Conservation (phyloP, 2,888 invertebrate genomes). For the Phortica magna region DNA sequence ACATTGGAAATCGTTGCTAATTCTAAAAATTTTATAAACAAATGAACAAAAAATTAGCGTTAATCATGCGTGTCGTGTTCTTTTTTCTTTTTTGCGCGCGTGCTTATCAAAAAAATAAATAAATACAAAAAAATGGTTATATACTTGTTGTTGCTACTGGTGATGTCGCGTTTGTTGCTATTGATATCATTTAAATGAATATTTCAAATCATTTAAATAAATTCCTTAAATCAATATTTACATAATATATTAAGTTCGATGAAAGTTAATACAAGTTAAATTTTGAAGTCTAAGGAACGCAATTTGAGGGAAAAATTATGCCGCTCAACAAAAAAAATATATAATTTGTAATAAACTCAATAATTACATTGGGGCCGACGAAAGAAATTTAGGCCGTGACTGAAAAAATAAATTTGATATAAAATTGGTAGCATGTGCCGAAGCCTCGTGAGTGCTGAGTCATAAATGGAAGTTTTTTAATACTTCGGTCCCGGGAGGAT, state of each 20-base stretch:
- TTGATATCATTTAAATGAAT: conserved; percentile 52
- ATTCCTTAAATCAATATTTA: conserved; percentile 60
- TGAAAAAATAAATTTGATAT: too few relatives aligned
- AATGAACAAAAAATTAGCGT: conserved; percentile 59
- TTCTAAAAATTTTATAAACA: conserved; percentile 5
- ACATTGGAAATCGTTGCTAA: background rate
- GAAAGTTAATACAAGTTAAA: background rate
- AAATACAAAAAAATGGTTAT: conserved; percentile 57
- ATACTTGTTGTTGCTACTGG: background rate
- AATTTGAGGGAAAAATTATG: conserved; percentile 17
- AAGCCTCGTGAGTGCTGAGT: too few relatives aligned
- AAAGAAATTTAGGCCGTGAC: too few relatives aligned
- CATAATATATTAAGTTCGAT: conserved; percentile 36
- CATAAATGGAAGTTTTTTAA: too few relatives aligned
- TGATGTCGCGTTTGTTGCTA: conserved; percentile 33
- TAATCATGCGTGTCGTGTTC: conserved; percentile 30
- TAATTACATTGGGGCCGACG: too few relatives aligned
- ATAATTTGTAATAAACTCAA: background rate
- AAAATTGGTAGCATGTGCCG: too few relatives aligned
- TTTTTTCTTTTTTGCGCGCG: conserved; percentile 33
- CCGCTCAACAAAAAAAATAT: conserved; percentile 7
- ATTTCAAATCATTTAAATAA: conserved; percentile 43
- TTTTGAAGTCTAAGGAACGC: too few relatives aligned
- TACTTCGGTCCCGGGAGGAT: too few relatives aligned
- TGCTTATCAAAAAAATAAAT: conserved; percentile 70